Evolutionary conservation across 2,113 vertebrate genomes (phyloP), one percentile per base, ranked within the genome.

Genomic region (Alexandromys fortis): DNA sequence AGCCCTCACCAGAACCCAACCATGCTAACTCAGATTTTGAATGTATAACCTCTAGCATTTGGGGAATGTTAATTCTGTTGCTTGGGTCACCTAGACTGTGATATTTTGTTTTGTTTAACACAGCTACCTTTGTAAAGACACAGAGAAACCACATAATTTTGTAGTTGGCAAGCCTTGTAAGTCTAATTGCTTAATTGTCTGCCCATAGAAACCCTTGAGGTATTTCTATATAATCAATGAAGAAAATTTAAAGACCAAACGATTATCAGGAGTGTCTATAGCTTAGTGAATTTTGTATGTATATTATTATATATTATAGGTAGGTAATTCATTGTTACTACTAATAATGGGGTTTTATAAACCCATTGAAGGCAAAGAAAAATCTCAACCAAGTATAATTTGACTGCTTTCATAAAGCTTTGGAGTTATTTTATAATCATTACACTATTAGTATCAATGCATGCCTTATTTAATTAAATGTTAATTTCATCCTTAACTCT

Each of bases 401-500:
- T 78, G 4, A 76, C 13, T 88, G 17, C 28, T 73, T 82, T 75
- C 78, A 92, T 63, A 52, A 86, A 47, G 0, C 1, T 72, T 47
- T 79, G 55, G 86, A 93, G 42, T 14, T 85, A 94, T 72, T 65
- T 83, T 68, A 79, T 65, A n/a, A 49, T 12, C 3, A 65, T 77
- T 63, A 13, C 52, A 76, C 8, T 42, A 77, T 82, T 81, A 81
- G 17, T 47, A 73, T 67, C 58, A 94, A 42, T 24, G 22, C 67
- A 63, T 13, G 89, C 17, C 21, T 89, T 33, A n/a, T 38, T 55
- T 83, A 83, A 92, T 55, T 78, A 83, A 83, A 83, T 91, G 47
- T 68, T 77, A 93, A 89, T 70, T 94, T 92, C 16, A 73, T 77
- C 49, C 26, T 94, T 94, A 81, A 79, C n/a, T 92, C 30, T 86